Evolutionary conservation across 1,140 invertebrate species (phyloP).

Genomic region (Caenorhabditis tropicalis): DNA sequence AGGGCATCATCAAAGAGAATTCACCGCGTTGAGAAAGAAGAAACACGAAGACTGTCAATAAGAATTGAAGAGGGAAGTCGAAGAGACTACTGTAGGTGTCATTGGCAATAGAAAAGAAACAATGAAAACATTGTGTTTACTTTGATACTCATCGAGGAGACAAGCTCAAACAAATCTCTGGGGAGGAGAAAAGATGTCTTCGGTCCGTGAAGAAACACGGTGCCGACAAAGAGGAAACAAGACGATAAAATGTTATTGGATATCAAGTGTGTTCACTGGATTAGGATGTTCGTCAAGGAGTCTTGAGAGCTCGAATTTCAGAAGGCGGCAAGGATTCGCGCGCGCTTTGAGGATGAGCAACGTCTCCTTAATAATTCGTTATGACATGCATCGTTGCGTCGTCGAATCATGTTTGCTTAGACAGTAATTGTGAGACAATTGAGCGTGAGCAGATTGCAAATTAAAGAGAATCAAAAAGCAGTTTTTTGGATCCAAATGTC

Average conservation of each 20-base stretch:
- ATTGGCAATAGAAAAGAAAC: background rate
- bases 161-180: slow-evolving; percentile 9
- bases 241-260: slow-evolving; percentile 45
- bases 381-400: slow-evolving; percentile 24
- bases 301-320: slow-evolving; percentile 27
- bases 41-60: slow-evolving; percentile 6
- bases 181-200: background rate
- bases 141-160: background rate
- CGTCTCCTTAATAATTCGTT: background rate
- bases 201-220: background rate
- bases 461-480: background rate
- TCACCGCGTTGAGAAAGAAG: background rate
- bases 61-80: no score
- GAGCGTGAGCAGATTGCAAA: slow-evolving; percentile 20
- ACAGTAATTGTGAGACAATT: slow-evolving; percentile 11
- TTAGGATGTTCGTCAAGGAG: slow-evolving; percentile 28
- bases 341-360: background rate
- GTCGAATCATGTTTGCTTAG: background rate
- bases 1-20: background rate
- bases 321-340: slow-evolving; percentile 30
- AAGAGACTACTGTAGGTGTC: background rate
- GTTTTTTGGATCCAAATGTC: background rate
- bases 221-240: slow-evolving; percentile 22
- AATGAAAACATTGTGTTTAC: slow-evolving; percentile 18
- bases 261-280: slow-evolving; percentile 7